Conservation (phyloP, 2,113 vertebrate genomes). For the Salvelinus alpinus region DNA sequence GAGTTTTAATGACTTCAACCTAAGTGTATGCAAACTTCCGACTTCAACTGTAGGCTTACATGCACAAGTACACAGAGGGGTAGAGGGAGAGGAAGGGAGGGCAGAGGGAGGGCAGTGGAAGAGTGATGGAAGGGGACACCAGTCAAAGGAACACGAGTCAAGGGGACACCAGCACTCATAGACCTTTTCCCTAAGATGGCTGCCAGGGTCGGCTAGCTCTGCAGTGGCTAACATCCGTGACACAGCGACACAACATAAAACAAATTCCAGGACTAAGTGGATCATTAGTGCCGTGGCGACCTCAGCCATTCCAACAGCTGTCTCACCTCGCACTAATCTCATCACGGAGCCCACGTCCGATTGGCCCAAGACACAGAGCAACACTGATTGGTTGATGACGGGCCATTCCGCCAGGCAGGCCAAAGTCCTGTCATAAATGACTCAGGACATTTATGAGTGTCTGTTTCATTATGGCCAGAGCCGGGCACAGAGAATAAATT, state of each 20-base stretch:
- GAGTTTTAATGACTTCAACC: too few species aligned
- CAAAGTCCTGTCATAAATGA: conserved; percentile 4
- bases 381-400: neutral
- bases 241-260: conserved; percentile 18
- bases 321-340: conserved; percentile 14
- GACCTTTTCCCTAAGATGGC: neutral
- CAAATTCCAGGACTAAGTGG: conserved; percentile 31
- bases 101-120: neutral
- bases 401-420: neutral
- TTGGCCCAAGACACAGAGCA: neutral
- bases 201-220: neutral
- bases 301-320: conserved; percentile 9
- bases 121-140: neutral
- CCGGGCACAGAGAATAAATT: neutral
- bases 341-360: neutral
- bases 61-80: neutral
- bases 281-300: conserved; percentile 23
- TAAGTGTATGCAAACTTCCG: too few species aligned
- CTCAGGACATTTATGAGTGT: conserved; percentile 1
- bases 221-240: neutral
- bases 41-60: neutral
- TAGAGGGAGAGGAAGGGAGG: neutral
- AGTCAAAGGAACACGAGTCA: too few species aligned
- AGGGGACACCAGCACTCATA: neutral
- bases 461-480: neutral